Conservation (phyloP, 2,113 vertebrate species). For the Rhinolophus sinicus region DNA sequence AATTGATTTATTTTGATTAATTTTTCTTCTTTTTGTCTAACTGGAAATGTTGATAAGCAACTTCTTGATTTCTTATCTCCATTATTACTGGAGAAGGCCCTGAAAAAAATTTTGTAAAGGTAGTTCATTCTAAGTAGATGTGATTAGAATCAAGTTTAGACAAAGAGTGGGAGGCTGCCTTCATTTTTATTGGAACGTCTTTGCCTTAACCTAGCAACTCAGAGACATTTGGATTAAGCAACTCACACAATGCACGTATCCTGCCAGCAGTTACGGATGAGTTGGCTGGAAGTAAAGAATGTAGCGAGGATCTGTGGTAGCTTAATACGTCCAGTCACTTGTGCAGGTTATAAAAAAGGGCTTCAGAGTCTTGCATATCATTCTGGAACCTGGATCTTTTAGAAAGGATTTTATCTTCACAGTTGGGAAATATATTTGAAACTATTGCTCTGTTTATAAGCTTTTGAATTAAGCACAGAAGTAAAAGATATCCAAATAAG, state of each 20-base stretch:
- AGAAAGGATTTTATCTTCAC: constrained; percentile 26
- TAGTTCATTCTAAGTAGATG: constrained; percentile 53
- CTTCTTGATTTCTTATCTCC: constrained; percentile 55
- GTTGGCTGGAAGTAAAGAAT: constrained; percentile 38
- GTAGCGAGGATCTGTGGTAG: neutral
- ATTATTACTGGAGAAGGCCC: neutral
- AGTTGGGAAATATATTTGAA: constrained; percentile 26
- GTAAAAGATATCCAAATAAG: neutral
- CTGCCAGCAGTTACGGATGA: constrained; percentile 11
- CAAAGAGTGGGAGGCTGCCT: constrained; percentile 47
- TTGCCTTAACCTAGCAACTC: constrained; percentile 51
- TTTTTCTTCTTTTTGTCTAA: constrained; percentile 23
- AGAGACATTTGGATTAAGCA: constrained; percentile 62
- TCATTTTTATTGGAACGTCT: constrained; percentile 52
- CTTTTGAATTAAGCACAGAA: constrained; percentile 8
- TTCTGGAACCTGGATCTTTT: constrained; percentile 20
- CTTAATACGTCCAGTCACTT: neutral
- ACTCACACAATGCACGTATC: neutral
- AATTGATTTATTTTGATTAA: constrained; percentile 49
- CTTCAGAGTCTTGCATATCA: neutral
- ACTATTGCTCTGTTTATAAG: neutral
- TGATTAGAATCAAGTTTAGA: constrained; percentile 56
- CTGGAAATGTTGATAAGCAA: constrained; percentile 49
- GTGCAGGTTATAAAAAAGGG: constrained; percentile 30
- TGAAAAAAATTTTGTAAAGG: constrained; percentile 49